Evolutionary conservation across 2,113 vertebrate genomes (phyloP).

Genomic region (Tapirus terrestris): DNA sequence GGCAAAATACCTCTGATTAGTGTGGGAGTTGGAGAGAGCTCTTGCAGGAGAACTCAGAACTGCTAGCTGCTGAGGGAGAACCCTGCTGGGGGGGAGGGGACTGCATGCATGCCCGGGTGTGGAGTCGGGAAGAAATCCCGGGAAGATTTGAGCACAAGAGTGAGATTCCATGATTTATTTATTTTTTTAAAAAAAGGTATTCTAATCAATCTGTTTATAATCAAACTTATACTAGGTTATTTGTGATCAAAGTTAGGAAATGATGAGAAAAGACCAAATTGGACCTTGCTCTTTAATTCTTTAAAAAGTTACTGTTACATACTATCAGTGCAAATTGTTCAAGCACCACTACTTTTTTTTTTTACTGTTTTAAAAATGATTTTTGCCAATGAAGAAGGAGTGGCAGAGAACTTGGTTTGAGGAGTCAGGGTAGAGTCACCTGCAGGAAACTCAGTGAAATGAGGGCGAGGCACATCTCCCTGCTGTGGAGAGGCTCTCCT

Average conservation of each 20-base stretch:
- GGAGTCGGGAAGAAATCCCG: neutral
- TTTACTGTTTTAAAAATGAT: neutral
- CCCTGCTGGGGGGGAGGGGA: neutral
- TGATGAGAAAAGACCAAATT: neutral
- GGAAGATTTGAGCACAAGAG: neutral
- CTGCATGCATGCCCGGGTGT: fast-evolving
- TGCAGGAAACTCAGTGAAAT: neutral
- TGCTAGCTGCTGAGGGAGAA: neutral
- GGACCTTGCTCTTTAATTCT: neutral
- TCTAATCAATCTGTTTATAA: conserved; percentile 13
- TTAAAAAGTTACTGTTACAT: neutral
- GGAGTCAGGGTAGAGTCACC: neutral
- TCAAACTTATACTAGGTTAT: neutral
- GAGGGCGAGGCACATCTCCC: neutral
- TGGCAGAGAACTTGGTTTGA: neutral
- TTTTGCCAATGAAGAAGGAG: neutral
- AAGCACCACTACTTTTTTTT: neutral
- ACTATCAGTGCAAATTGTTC: neutral
- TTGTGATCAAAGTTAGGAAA: conserved; percentile 21
- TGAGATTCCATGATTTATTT: neutral
- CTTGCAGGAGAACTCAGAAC: neutral
- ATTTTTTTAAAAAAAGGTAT: neutral
- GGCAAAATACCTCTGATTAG: conserved; percentile 19
- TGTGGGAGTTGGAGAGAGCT: neutral
- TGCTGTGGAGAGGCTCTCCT: neutral